phyloP scores from a whole-genome alignment of 1,140 invertebrate species.

The Micrasema minimum region DNA sequence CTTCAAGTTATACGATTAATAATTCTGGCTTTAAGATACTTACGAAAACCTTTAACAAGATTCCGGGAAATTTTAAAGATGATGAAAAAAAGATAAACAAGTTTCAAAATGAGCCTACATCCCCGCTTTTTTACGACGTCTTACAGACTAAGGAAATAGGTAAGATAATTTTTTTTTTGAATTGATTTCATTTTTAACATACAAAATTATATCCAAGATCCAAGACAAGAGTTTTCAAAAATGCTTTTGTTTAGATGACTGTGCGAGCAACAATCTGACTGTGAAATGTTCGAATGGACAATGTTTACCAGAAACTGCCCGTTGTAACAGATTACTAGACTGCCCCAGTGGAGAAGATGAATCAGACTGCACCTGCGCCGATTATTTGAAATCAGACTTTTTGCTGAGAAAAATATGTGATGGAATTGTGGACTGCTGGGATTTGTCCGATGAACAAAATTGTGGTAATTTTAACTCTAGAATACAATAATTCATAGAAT shows the following conservation, averaged over 20 bases:
- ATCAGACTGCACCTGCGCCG: conserved; percentile 78
- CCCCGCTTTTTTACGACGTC: conserved; percentile 30
- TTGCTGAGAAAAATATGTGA: conserved; percentile 83
- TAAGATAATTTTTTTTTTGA: conserved; percentile 23
- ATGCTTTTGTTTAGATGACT: conserved; percentile 61
- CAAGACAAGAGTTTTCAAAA: no score
- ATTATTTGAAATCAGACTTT: conserved; percentile 77
- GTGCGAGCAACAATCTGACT: conserved; percentile 62
- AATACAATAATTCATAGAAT: no score
- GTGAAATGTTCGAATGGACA: conserved; percentile 72
- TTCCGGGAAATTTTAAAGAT: conserved; percentile 61
- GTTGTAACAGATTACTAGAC: conserved; percentile 81
- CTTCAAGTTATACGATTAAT: conserved; percentile 68
- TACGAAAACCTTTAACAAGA: conserved; percentile 74
- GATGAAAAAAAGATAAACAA: conserved; percentile 62
- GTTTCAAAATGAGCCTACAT: conserved; percentile 55
- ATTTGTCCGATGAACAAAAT: conserved; percentile 81
- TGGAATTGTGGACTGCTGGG: conserved; percentile 81
- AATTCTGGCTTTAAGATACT: conserved; percentile 74
- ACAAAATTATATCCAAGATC: not conserved
- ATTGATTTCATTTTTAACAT: no score
- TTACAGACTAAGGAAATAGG: conserved; percentile 41
- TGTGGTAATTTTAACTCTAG: conserved; percentile 69
- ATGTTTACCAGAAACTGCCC: conserved; percentile 73
- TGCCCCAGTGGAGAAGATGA: conserved; percentile 80